Base-by-base conservation (phyloP, 2,113 vertebrate genomes). In the Ammodytes dubius region DNA sequence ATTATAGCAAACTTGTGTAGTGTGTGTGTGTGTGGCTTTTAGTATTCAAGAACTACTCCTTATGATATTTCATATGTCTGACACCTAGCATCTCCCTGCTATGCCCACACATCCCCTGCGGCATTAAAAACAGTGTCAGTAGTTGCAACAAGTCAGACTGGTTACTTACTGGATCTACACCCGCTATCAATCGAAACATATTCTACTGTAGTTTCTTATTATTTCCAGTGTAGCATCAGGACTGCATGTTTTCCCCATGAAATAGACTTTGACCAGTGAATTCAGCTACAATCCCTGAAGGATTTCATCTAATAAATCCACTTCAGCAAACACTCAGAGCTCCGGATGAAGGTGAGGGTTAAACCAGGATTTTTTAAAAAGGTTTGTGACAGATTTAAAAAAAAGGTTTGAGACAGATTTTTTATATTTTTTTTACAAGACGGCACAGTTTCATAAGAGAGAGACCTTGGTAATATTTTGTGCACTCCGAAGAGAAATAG, bases 1-100 rank as follows among this genome's bases (percentile, higher is more conserved):
- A 91, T 89, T 81, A 76, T 68, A 81, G 65, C 73, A 60, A 87
- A 85, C 66, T 78, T 74, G n/a, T 84, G 70, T 56, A n/a, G 56
- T 64, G 58, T 58, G 74, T 81, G 59, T 65, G 70, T 67, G 68
- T 72, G 70, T 43, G 60, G 45, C 60, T 69, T 27, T 87, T 6
- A 67, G 45, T 68, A 68, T 70, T 84, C 27, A 27, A 75, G 74
- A 63, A 13, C 68, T n/a, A 2, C 54, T 19, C 35, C 37, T 52
- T 7, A 50, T 75, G 60, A 53, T 61, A 53, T 79, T 57, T 64
- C 27, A 19, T 43, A 66, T 45, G 15, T 77, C 46, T 13, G 67
- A 70, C 74, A 78, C 76, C 12, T 13, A 70, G 53, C 69, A 61
- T 86, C 65, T 79, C 56, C 12, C 61, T 13, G 66, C 49, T 57